Percentiles rank a stretch among this genome's conserved stretches.
phyloP scores from a whole-genome alignment of 2,113 vertebrate genomes.

The Dendrocopos noguchii region DNA sequence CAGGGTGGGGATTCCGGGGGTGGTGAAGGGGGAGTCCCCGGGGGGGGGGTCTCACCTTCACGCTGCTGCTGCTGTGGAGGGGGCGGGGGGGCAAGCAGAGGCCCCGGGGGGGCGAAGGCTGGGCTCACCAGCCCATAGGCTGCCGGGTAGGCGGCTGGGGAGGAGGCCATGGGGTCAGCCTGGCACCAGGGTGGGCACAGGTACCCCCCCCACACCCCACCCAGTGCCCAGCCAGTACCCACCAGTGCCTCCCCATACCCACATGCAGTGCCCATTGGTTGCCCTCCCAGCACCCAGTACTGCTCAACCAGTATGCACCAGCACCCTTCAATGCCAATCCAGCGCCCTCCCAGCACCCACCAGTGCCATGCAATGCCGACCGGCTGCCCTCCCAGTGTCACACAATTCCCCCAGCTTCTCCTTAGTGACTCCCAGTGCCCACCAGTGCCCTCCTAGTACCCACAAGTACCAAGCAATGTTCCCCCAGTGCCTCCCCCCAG shows the following conservation, averaged over 20 bases:
- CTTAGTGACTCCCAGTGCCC: neutral
- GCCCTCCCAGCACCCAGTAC: neutral
- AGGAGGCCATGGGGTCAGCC: neutral
- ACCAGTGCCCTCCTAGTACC: conserved; percentile 75
- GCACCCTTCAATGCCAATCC: neutral
- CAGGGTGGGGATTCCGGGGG: no score
- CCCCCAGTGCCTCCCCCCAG: neutral
- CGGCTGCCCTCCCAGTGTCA: neutral
- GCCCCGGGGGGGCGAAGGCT: conserved; percentile 87
- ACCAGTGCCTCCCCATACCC: neutral
- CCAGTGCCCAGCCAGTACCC: neutral
- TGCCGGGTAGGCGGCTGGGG: conserved; percentile 87
- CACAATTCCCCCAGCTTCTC: neutral
- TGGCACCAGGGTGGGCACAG: no score
- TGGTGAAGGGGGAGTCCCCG: no score
- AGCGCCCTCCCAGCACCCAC: neutral
- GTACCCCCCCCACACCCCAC: no score
- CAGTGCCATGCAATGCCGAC: neutral
- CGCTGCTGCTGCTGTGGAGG: conserved; percentile 80
- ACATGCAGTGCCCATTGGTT: neutral
- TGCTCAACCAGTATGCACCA: conserved; percentile 70
- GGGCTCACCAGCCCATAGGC: conserved; percentile 90
- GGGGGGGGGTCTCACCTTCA: neutral
- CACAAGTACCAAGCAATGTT: neutral
- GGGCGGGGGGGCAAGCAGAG: conserved; percentile 85